Base-by-base conservation (phyloP, 2,888 invertebrate species). In the Selenia dentaria region DNA sequence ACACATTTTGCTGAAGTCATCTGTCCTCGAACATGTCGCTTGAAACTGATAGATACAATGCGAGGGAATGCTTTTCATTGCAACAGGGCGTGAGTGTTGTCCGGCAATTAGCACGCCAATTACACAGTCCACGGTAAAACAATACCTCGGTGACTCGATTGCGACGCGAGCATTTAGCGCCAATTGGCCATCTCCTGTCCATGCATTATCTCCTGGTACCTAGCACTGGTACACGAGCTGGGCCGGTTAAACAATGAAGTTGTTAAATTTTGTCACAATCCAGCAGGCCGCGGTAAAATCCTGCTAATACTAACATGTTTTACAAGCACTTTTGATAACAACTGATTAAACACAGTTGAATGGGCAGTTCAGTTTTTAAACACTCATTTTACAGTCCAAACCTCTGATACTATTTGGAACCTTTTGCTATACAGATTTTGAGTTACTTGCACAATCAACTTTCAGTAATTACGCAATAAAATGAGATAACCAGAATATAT, bases 61-160 rank as follows among this genome's bases (percentile, higher is more conserved):
- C n/a, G n/a, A n/a, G n/a, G n/a, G n/a, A n/a, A n/a, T n/a, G n/a
- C n/a, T 27, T 37, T 28, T 14, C 28, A 39, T 45, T 36, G 20
- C 27, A 29, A 48, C 46, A 46, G 33, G 29, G 22, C 49, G 50
- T 43, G 52, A 57, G 54, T 12, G 34, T 37, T 35, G 54, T 48
- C 38, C 44, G 54, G 46, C 57, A 61, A 65, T 68, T 61, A 62
- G 42, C 63, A 59, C 54, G 44, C 51, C 58, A 68, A 64, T 67
- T 61, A 59, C 33, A 34, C 43, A 50, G 45, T 57, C 46, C 46
- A 43, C 48, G 39, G 65, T 46, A 65, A 67, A 53, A 66, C 58
- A 62, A 70, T 62, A 58, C 52, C 55, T 48, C 49, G 35, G 20
- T 28, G 28, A 40, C 44, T 47, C 25, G 41, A 44, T 49, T 28